These are phyloP conservation scores for Acronicta aceris DNA, from an alignment of 2,888 invertebrate species.

Conservation along the genomic window DNA sequence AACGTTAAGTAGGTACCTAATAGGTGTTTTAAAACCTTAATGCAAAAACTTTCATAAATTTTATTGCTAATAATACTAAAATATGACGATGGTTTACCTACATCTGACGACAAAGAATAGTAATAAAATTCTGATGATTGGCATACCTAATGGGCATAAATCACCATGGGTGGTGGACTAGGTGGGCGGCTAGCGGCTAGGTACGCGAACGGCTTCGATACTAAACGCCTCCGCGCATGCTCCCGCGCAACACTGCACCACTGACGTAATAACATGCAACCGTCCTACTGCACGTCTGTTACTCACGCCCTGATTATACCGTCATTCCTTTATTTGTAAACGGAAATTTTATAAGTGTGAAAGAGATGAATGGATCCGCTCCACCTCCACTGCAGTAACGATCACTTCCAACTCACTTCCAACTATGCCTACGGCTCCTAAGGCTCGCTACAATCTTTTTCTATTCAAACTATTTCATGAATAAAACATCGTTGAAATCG, in stretches of 20 bases:
- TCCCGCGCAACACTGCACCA: constrained; percentile 59
- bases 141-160: constrained; percentile 46
- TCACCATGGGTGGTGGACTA: constrained; percentile 53
- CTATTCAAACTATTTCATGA: constrained; percentile 46
- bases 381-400: constrained; percentile 20
- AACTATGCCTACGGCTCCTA: constrained; percentile 38
- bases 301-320: constrained; percentile 43
- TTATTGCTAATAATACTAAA: constrained; percentile 11
- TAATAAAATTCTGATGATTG: constrained; percentile 37
- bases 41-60: constrained; percentile 11
- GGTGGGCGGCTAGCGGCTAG: constrained; percentile 59
- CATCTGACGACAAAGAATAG: constrained; percentile 16
- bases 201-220: constrained; percentile 45
- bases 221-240: constrained; percentile 60
- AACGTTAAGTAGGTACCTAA: neutral
- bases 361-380: constrained; percentile 49
- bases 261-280: constrained; percentile 73
- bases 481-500: constrained; percentile 54
- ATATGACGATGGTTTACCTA: constrained; percentile 7
- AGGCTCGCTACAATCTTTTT: constrained; percentile 33
- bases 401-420: constrained; percentile 35
- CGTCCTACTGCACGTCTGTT: constrained; percentile 64
- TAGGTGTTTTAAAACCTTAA: constrained; percentile 4
- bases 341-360: constrained; percentile 49
- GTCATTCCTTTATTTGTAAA: constrained; percentile 57